phyloP scores from a whole-genome alignment of 2,113 vertebrate genomes.

The Planiliza haematocheilus region DNA sequence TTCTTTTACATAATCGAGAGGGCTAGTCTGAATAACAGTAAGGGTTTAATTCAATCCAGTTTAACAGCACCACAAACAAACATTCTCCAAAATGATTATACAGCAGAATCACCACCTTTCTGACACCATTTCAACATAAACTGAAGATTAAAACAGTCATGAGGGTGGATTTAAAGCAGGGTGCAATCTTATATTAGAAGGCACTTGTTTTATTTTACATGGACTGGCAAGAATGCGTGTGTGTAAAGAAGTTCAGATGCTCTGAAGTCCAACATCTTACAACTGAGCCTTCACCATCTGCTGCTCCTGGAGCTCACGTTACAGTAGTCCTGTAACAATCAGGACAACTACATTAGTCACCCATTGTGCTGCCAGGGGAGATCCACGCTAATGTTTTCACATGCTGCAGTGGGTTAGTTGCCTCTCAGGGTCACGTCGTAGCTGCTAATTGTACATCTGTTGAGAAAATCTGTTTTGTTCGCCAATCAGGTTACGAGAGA shows the following conservation, averaged over 20 bases:
- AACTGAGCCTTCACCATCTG: constrained; percentile 5
- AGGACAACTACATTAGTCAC: constrained; percentile 22
- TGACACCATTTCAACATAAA: too few relatives aligned
- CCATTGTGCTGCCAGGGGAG: constrained; percentile 4
- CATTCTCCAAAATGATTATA: too few relatives aligned
- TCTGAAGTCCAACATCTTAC: constrained; percentile 18
- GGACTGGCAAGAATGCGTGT: too few relatives aligned
- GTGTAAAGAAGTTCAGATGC: constrained; percentile 17
- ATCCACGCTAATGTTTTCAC: not conserved
- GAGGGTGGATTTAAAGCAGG: too few relatives aligned
- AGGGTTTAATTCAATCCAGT: too few relatives aligned
- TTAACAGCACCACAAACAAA: too few relatives aligned
- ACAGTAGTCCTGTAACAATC: constrained; percentile 1
- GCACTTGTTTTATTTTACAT: too few relatives aligned
- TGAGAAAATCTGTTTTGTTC: constrained; percentile 1
- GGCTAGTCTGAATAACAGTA: too few relatives aligned
- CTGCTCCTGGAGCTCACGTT: constrained; percentile 5
- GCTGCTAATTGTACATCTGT: constrained; percentile 38
- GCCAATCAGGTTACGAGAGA: constrained; percentile 8
- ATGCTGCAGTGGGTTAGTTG: constrained; percentile 9
- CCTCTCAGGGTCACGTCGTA: constrained; percentile 15
- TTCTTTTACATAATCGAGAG: too few relatives aligned
- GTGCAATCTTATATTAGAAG: too few relatives aligned
- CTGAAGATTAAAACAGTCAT: too few relatives aligned
- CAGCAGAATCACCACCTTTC: too few relatives aligned